Conservation (phyloP, 2,888 invertebrate genomes). For the Cephus spinipes region DNA sequence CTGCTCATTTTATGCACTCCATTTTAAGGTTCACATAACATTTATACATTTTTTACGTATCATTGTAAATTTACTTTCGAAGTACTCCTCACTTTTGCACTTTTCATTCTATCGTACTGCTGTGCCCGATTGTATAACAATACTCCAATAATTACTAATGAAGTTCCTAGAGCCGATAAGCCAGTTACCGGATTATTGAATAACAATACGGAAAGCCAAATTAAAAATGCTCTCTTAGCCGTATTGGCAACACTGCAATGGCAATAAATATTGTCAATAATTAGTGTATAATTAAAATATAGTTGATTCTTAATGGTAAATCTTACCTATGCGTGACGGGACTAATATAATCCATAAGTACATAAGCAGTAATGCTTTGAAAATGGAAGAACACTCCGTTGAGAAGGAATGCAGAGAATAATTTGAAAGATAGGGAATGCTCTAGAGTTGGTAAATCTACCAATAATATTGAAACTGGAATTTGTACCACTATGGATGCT, state of each 20-base stretch:
- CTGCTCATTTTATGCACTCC: not conserved
- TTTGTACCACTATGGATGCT: constrained; percentile 79
- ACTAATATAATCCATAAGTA: constrained; percentile 83
- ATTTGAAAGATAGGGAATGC: constrained; percentile 67
- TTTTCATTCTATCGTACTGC: constrained; percentile 69
- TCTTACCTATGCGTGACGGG: constrained; percentile 82
- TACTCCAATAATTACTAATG: constrained; percentile 78
- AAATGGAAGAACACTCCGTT: constrained; percentile 84
- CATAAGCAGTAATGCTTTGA: constrained; percentile 84
- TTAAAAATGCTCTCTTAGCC: constrained; percentile 81
- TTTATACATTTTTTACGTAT: constrained; percentile 18
- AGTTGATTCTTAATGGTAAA: constrained; percentile 28
- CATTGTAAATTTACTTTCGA: constrained; percentile 62
- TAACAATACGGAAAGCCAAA: constrained; percentile 80
- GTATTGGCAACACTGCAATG: constrained; percentile 80
- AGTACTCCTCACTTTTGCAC: constrained; percentile 46
- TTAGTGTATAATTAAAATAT: constrained; percentile 3
- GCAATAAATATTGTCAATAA: constrained; percentile 15
- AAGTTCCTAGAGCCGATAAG: constrained; percentile 79
- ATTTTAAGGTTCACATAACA: not conserved
- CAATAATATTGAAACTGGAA: constrained; percentile 76
- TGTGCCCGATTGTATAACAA: constrained; percentile 80
- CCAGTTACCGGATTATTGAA: constrained; percentile 82
- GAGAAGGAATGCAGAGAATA: constrained; percentile 72
- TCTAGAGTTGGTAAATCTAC: constrained; percentile 72